A percentile compares a stretch with the other conserved stretches of the same genome.
These are phyloP conservation scores for Sesia apiformis DNA, from an alignment of 2,888 invertebrate genomes.

Conservation along the genomic window DNA sequence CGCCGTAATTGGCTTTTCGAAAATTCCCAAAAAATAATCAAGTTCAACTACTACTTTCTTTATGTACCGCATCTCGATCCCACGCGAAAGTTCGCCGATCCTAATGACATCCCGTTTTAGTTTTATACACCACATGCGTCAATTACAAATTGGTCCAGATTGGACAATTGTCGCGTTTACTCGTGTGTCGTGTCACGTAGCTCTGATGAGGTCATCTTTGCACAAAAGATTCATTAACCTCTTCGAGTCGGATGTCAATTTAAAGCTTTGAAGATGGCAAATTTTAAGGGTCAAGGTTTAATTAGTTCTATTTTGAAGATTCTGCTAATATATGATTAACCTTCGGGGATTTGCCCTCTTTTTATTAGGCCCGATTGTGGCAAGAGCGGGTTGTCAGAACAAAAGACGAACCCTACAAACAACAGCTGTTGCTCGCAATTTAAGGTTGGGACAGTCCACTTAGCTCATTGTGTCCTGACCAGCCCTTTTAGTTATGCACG, in stretches of 20 bases:
- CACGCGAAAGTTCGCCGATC: not conserved
- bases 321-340: too few relatives aligned
- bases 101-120: not conserved
- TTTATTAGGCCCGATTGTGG: too few relatives aligned
- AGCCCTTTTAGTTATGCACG: too few relatives aligned
- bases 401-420: not conserved
- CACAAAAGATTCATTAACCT: not conserved
- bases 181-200: not conserved
- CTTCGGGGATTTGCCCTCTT: too few relatives aligned
- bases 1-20: too few relatives aligned
- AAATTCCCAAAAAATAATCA: too few relatives aligned
- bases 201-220: not conserved
- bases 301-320: too few relatives aligned
- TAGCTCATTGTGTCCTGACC: too few relatives aligned
- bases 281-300: too few relatives aligned
- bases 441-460: too few relatives aligned
- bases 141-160: conserved; percentile 1
- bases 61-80: not conserved
- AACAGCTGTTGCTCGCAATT: not conserved
- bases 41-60: not conserved
- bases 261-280: too few relatives aligned
- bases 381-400: too few relatives aligned
- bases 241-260: not conserved
- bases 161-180: conserved; percentile 1
- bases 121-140: conserved; percentile 1